A percentile compares a stretch with the other conserved stretches of the same genome.
These are phyloP conservation scores for Stenichneumon culpator DNA, from an alignment of 2,888 invertebrate species.

Conservation along the genomic window DNA sequence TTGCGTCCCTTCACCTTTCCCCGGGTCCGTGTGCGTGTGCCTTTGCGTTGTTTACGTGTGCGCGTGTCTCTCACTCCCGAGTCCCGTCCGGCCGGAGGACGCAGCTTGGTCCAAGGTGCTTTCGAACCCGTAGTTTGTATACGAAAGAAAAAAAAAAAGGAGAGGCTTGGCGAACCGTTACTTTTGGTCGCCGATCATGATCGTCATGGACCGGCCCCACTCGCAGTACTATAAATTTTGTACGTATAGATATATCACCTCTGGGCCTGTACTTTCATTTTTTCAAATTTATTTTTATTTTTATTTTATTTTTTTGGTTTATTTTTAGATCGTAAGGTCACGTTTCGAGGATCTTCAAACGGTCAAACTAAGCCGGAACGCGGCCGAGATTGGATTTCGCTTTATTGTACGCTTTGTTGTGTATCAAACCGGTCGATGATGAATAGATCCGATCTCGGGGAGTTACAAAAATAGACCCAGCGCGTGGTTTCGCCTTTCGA, in stretches of 20 bases:
- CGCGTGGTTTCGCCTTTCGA: too few species aligned
- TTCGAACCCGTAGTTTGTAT: conserved; percentile 9
- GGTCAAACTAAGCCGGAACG: too few species aligned
- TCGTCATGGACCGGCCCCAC: conserved; percentile 79
- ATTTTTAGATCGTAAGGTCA: too few species aligned
- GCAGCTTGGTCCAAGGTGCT: conserved; percentile 3
- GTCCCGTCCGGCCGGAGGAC: conserved; percentile 40
- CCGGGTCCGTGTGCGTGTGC: conserved; percentile 13
- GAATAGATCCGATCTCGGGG: too few species aligned
- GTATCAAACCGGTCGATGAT: too few species aligned
- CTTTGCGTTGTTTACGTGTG: background rate
- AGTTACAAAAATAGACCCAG: too few species aligned
- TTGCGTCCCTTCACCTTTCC: conserved; percentile 73
- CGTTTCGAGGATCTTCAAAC: too few species aligned
- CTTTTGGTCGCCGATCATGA: conserved; percentile 75
- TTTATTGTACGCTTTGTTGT: too few species aligned
- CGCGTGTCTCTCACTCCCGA: background rate
- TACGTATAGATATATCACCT: conserved; percentile 71
- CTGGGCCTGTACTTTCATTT: background rate
- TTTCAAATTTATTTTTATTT: conserved; percentile 20
- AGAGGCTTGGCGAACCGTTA: conserved; percentile 26
- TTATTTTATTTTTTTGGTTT: background rate
- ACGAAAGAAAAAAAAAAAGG: conserved; percentile 4
- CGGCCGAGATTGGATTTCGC: too few species aligned
- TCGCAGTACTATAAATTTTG: conserved; percentile 80